These are phyloP conservation scores for Synergus laeviventris DNA, from an alignment of 2,888 invertebrate genomes.

Conservation along the genomic window DNA sequence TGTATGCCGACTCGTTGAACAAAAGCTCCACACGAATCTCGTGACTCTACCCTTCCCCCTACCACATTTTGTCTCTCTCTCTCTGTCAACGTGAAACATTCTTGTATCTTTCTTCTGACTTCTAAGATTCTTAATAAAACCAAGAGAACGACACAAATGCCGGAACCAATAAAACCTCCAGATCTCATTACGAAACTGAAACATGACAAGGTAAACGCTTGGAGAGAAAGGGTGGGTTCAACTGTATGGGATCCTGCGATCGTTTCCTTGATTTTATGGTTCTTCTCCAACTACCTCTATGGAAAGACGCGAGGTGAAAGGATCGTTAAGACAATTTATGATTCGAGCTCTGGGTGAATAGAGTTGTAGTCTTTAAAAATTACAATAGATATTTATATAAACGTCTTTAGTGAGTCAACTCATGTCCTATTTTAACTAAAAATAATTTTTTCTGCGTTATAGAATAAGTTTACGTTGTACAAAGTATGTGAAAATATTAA, in stretches of 20 bases:
- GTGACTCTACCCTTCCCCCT: slow-evolving; percentile 38
- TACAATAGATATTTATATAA: not conserved
- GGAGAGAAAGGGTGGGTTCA: not conserved
- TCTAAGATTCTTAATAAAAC: slow-evolving; percentile 56
- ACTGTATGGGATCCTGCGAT: not conserved
- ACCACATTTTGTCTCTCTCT: slow-evolving; percentile 33
- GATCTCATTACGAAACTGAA: slow-evolving; percentile 53
- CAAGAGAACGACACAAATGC: slow-evolving; percentile 51
- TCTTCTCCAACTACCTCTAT: not conserved
- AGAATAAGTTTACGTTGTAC: too few species aligned
- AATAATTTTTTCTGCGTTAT: too few species aligned
- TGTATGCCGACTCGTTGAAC: slow-evolving; percentile 42
- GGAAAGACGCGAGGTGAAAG: not conserved
- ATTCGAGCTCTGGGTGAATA: too few species aligned
- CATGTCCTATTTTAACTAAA: too few species aligned
- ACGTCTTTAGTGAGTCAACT: not conserved
- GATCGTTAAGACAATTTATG: not conserved
- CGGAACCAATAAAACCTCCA: slow-evolving; percentile 51
- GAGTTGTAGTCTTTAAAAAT: not conserved
- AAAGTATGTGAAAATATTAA: too few species aligned
- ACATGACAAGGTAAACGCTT: slow-evolving; percentile 32
- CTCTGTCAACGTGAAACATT: slow-evolving; percentile 7
- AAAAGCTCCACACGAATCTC: slow-evolving; percentile 41
- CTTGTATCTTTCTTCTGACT: slow-evolving; percentile 37
- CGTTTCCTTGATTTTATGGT: slow-evolving; percentile 17